These are phyloP conservation scores for Carcina quercana DNA, from an alignment of 2,888 invertebrate species.

Conservation along the genomic window DNA sequence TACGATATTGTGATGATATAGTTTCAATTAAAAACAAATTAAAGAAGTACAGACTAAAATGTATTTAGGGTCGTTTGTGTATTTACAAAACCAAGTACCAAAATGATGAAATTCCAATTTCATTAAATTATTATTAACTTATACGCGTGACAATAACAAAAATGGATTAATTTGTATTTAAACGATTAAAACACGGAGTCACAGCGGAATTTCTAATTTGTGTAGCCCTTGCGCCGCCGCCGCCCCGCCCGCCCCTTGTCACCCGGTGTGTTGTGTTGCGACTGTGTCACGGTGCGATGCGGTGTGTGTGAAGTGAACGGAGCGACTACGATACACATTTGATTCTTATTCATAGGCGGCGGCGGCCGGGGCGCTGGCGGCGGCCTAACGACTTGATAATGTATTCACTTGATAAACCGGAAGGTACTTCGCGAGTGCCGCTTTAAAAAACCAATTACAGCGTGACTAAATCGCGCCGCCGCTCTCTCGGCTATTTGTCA, in stretches of 20 bases:
- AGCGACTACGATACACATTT: conserved; percentile 50
- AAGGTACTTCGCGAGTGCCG: conserved; percentile 68
- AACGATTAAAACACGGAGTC: conserved; percentile 53
- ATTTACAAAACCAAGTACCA: too few relatives aligned
- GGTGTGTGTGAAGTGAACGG: conserved; percentile 38
- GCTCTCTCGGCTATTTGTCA: conserved; percentile 70
- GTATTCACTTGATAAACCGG: conserved; percentile 73
- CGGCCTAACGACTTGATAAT: conserved; percentile 72
- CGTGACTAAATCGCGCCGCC: conserved; percentile 65
- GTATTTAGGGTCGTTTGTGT: too few relatives aligned
- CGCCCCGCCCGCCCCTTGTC: too few relatives aligned
- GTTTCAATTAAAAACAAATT: too few relatives aligned
- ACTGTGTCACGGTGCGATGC: conserved; percentile 16
- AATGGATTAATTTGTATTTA: conserved; percentile 60
- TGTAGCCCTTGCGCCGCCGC: conserved; percentile 35
- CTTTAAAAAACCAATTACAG: conserved; percentile 75
- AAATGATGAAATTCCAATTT: too few relatives aligned
- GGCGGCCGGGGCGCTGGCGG: conserved; percentile 47
- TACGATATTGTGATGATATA: too few relatives aligned
- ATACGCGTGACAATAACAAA: conserved; percentile 33
- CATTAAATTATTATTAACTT: too few relatives aligned
- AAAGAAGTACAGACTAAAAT: too few relatives aligned
- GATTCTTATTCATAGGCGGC: conserved; percentile 67
- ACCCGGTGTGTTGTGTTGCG: too few relatives aligned
- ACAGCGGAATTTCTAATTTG: conserved; percentile 58